A percentile compares a stretch with the other conserved stretches of the same genome.
Evolutionary conservation across 2,888 invertebrate genomes (phyloP).

Genomic region (Cryptus armator): DNA sequence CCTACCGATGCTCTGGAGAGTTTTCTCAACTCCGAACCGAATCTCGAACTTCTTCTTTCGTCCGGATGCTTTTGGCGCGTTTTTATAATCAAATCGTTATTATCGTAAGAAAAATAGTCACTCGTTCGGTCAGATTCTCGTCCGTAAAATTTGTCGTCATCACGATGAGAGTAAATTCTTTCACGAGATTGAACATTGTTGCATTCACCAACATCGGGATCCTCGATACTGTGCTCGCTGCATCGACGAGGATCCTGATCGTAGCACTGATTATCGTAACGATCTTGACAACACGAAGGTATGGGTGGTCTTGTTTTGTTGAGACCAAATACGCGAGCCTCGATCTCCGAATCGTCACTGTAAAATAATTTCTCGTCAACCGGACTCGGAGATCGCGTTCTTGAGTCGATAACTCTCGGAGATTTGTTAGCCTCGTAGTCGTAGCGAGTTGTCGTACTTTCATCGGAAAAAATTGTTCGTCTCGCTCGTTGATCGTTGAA

Average conservation of each 20-base stretch:
- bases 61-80: constrained; percentile 3
- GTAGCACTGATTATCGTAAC: constrained; percentile 32
- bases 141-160: constrained; percentile 30
- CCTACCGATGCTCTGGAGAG: constrained; percentile 18
- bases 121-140: constrained; percentile 27
- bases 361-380: constrained; percentile 64
- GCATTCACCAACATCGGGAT: constrained; percentile 28
- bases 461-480: constrained; percentile 57
- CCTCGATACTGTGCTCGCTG: constrained; percentile 32
- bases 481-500: constrained; percentile 70
- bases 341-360: constrained; percentile 68
- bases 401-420: constrained; percentile 34
- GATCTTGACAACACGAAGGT: constrained; percentile 4
- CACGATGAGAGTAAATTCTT: background rate
- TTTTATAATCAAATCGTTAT: constrained; percentile 5
- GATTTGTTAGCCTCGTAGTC: background rate
- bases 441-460: background rate
- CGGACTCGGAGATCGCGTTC: constrained; percentile 63
- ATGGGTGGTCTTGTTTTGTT: constrained; percentile 46
- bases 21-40: background rate
- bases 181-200: background rate
- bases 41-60: constrained; percentile 29
- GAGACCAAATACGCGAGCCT: constrained; percentile 68
- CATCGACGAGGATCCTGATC: constrained; percentile 35
- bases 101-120: constrained; percentile 25